phyloP scores from a whole-genome alignment of 2,888 invertebrate genomes.

The Xestobium rufovillosum region DNA sequence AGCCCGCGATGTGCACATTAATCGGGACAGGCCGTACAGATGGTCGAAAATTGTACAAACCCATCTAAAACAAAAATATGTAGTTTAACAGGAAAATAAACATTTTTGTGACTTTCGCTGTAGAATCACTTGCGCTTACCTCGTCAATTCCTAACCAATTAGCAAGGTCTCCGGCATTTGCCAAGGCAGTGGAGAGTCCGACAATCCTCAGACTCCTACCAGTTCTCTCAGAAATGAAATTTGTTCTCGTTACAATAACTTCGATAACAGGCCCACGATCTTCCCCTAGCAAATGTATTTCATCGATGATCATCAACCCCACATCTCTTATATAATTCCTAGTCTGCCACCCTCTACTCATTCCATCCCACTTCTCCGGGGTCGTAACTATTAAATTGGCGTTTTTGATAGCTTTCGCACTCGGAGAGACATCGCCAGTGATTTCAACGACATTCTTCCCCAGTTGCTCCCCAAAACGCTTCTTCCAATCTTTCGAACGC shows the following conservation, averaged over 20 bases:
- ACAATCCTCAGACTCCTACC: constrained; percentile 76
- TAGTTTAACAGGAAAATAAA: not conserved
- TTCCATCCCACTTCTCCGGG: constrained; percentile 99
- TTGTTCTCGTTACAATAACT: constrained; percentile 95
- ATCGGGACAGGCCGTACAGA: constrained; percentile 96
- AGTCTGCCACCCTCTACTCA: constrained; percentile 97
- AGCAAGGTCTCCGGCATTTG: constrained; percentile 94
- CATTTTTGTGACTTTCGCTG: constrained; percentile 1
- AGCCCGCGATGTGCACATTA: constrained; percentile 79
- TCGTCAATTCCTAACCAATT: constrained; percentile 88
- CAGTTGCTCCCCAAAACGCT: constrained; percentile 64
- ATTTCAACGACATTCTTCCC: constrained; percentile 86
- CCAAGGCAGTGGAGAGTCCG: constrained; percentile 94
- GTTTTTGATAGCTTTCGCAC: constrained; percentile 70
- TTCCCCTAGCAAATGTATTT: constrained; percentile 93
- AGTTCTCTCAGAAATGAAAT: constrained; percentile 90
- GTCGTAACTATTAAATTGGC: constrained; percentile 96
- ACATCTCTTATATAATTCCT: constrained; percentile 90
- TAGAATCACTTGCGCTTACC: constrained; percentile 23
- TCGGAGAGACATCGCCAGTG: constrained; percentile 89
- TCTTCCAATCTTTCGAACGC: constrained; percentile 91
- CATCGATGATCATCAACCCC: constrained; percentile 90
- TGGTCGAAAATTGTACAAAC: constrained; percentile 95
- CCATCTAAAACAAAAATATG: constrained; percentile 50
- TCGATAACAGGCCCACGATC: constrained; percentile 87